Evolutionary conservation across 1,140 invertebrate genomes (phyloP), one percentile per base, ranked within the genome.

Genomic region (Drosophila rhopaloa): DNA sequence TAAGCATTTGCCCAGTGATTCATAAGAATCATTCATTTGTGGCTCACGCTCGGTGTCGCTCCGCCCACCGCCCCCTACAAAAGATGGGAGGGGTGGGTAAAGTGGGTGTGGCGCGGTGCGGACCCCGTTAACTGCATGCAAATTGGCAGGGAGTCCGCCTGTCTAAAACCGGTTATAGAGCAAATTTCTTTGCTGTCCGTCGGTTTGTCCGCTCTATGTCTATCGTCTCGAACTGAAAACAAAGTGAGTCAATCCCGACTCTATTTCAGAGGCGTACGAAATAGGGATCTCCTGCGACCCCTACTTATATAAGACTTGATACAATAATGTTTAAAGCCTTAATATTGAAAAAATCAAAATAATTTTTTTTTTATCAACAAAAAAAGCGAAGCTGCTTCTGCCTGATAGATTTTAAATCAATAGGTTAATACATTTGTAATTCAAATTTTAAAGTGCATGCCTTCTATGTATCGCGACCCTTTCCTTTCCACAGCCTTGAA

Each of bases 21-120:
- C 84, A 88, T 82, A 79, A 83, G 59, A 54, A 83, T 53, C 76
- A 74, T 88, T 88, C 76, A 80, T 56, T 88, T 83, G 78, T 83
- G 63, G 76, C 76, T 50, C 84, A 86, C 76, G 79, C 77, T 88
- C 61, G 44, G 9, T 63, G 29, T 50, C 11, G 32, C 2, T 37
- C 16, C 51, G 43, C 47, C 72, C 19, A 29, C 50, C 70, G 50
- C 27, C 70, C 40, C 32, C 73, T n/a, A 14, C 10, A 19, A 56
- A 75, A 86, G 48, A 54, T 65, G 29, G 59, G 62, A 32, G 8
- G 8, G 29, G 29, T 60, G 54, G 63, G 65, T 63, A 61, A 62
- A 46, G 44, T 55, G 57, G 63, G 60, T 65, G 59, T 40, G 40
- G 41, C 19, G 37, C 46, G 37, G 14, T 32, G 37, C 13, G 19